phyloP scores from a whole-genome alignment of 2,113 vertebrate species.

The Ammodytes dubius region DNA sequence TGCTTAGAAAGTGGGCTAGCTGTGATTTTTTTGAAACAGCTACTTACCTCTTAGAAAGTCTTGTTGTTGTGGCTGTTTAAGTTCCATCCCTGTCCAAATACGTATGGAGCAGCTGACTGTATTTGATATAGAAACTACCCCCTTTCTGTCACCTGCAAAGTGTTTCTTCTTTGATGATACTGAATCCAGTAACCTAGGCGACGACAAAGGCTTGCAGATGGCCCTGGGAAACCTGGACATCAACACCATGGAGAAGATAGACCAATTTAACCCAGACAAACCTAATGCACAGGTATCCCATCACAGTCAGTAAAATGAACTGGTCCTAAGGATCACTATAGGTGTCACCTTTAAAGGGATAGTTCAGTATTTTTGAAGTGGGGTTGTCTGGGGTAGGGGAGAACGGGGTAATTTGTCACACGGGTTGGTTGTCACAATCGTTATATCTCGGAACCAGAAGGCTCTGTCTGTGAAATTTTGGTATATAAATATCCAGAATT shows the following conservation, averaged over 20 bases:
- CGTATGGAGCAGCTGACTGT: neutral
- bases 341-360: too few species aligned
- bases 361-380: too few species aligned
- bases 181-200: constrained; percentile 88
- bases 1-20: too few species aligned
- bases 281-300: constrained; percentile 72
- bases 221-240: constrained; percentile 94
- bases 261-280: constrained; percentile 90
- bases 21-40: too few species aligned
- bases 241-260: constrained; percentile 90
- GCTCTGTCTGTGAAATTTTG: too few species aligned
- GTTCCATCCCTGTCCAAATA: neutral
- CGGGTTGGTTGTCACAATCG: too few species aligned
- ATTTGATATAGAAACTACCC: neutral
- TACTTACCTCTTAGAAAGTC: too few species aligned
- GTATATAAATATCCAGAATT: too few species aligned
- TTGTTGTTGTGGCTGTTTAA: neutral
- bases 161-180: constrained; percentile 80
- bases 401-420: too few species aligned
- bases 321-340: too few species aligned
- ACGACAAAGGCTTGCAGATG: constrained; percentile 90
- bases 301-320: neutral
- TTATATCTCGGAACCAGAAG: too few species aligned
- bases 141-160: neutral
- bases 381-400: too few species aligned